Conservation (phyloP, 2,797 vertebrate species). For the Pampus argenteus region DNA sequence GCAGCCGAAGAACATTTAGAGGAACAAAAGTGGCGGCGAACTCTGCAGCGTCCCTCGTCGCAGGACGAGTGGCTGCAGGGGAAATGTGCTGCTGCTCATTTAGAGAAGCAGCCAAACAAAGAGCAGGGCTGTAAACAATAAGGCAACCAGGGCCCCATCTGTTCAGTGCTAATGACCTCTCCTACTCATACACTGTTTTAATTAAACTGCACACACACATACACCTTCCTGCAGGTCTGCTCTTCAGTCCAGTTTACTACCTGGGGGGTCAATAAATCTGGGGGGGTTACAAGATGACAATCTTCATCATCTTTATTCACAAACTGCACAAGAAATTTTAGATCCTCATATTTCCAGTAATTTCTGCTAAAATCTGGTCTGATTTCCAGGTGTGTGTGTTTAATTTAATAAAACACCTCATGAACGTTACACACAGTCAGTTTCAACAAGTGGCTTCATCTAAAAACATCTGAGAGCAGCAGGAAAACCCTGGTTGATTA, state of each 20-base stretch:
- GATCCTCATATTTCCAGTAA: background rate
- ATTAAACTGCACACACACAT: constrained; percentile 69
- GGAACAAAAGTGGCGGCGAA: constrained; percentile 47
- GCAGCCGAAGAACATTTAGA: constrained; percentile 23
- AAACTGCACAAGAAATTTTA: background rate
- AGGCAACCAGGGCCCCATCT: constrained; percentile 80
- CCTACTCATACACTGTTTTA: constrained; percentile 74
- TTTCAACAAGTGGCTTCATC: no score
- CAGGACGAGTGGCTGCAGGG: constrained; percentile 19
- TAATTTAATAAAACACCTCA: no score
- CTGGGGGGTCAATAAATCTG: background rate
- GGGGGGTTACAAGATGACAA: background rate
- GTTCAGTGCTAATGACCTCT: constrained; percentile 82
- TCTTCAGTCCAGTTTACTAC: background rate
- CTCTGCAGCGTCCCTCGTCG: constrained; percentile 22
- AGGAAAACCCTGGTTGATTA: no score
- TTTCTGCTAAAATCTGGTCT: background rate
- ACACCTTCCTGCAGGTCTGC: background rate
- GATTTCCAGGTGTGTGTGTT: no score
- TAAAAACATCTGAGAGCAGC: no score
- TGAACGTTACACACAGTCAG: no score
- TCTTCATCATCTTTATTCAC: background rate
- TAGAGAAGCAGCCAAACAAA: constrained; percentile 55
- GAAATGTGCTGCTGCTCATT: constrained; percentile 37
- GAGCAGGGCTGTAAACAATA: constrained; percentile 69